phyloP scores from a whole-genome alignment of 2,797 vertebrate genomes.

The Adelosebastes latens region DNA sequence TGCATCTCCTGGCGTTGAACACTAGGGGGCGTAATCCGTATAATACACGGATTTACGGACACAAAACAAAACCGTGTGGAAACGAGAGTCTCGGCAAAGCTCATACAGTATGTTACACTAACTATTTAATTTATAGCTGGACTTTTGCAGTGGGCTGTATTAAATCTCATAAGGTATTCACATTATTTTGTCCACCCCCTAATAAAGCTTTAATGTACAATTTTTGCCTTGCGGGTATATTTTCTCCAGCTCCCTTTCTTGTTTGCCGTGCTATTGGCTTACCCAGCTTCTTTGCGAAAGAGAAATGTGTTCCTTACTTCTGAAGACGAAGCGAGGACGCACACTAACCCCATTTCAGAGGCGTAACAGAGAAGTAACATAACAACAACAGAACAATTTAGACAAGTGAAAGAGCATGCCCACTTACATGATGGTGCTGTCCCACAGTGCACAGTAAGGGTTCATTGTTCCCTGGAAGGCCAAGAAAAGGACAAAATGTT shows the following conservation, averaged over 20 bases:
- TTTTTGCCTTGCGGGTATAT: background rate
- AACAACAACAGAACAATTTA: background rate
- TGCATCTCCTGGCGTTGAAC: too few relatives aligned
- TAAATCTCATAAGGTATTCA: background rate
- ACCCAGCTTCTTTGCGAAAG: background rate
- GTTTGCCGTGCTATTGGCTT: background rate
- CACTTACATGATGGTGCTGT: constrained; percentile 95
- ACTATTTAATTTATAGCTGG: background rate
- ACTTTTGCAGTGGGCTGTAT: background rate
- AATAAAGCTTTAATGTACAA: background rate
- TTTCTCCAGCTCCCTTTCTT: background rate
- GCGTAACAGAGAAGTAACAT: background rate
- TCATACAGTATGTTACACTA: background rate
- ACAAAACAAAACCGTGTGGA: too few relatives aligned
- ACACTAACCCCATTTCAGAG: background rate
- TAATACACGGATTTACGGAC: too few relatives aligned
- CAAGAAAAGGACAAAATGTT: constrained; percentile 64
- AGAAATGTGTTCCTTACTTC: background rate
- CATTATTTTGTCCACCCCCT: background rate
- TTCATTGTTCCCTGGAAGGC: constrained; percentile 92
- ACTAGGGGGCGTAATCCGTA: too few relatives aligned
- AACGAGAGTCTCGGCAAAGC: background rate
- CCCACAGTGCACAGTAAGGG: constrained; percentile 97
- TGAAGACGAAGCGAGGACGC: background rate
- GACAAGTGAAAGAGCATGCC: constrained; percentile 27